Conservation (phyloP, 2,797 vertebrate genomes). For the Delichon dasypus region DNA sequence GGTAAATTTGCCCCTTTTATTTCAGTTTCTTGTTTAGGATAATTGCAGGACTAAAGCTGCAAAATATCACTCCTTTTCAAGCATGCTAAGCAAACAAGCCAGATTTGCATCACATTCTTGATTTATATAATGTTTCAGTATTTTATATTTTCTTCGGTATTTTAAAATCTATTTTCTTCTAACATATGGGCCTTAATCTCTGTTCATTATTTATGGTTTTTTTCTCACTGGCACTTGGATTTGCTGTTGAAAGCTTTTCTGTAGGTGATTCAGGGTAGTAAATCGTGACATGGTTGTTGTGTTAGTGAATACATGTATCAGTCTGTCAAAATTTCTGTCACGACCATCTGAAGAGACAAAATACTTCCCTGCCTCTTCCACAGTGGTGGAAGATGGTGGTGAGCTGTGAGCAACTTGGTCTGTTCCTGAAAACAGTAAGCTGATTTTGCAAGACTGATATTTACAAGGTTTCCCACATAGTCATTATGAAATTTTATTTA, state of each 20-base stretch:
- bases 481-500: neutral
- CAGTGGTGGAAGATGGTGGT: neutral
- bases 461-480: neutral
- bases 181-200: neutral
- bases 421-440: neutral
- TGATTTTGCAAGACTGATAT: conserved; percentile 6
- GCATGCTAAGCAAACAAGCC: neutral
- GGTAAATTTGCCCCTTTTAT: neutral
- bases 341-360: neutral
- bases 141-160: conserved; percentile 10
- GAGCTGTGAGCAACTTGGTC: neutral
- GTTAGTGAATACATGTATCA: neutral
- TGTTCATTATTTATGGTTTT: neutral
- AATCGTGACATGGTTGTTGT: neutral
- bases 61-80: neutral
- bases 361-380: neutral
- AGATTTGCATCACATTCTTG: neutral
- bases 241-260: neutral
- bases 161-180: conserved; percentile 28
- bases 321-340: neutral
- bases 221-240: neutral
- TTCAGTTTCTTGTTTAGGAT: neutral
- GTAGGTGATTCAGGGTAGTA: neutral
- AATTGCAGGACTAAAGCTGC: neutral
- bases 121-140: neutral